Percentiles rank a stretch among this genome's conserved stretches.
Evolutionary conservation across 2,113 vertebrate species (phyloP).

Genomic region (Rafetus swinhoei): DNA sequence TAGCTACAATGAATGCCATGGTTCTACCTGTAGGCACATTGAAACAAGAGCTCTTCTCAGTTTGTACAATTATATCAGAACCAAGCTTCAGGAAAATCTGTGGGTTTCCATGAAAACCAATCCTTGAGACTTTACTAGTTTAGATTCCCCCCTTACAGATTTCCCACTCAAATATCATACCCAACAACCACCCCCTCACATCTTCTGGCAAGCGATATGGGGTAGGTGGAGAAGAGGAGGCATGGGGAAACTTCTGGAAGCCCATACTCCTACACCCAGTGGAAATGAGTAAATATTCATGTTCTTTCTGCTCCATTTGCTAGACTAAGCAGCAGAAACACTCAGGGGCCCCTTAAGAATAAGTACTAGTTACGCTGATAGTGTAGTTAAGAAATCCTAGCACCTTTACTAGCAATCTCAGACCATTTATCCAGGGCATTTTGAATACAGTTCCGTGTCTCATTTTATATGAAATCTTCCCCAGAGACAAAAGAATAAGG

Average conservation of each 20-base stretch:
- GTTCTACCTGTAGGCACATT: not conserved
- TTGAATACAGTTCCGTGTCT: not conserved
- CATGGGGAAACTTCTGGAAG: not conserved
- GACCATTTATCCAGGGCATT: not conserved
- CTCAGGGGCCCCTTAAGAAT: not conserved
- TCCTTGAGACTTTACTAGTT: not conserved
- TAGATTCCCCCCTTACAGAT: not conserved
- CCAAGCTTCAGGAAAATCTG: not conserved
- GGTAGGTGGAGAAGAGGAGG: too few species aligned
- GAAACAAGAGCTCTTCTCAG: not conserved
- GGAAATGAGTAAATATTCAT: not conserved
- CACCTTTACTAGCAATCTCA: not conserved
- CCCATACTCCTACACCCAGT: not conserved
- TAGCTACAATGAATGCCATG: slow-evolving; percentile 22
- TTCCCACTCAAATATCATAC: not conserved
- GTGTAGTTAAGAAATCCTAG: not conserved
- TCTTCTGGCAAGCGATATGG: rapidly evolving
- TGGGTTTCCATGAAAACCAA: not conserved
- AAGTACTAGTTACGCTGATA: not conserved
- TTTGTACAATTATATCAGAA: not conserved
- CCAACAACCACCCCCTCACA: rapidly evolving
- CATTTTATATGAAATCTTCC: not conserved
- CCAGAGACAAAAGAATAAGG: not conserved
- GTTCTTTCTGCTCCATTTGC: not conserved
- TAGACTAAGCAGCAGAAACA: not conserved